phyloP scores from a whole-genome alignment of 1,140 invertebrate species.

The Neuroterus valhalla region DNA sequence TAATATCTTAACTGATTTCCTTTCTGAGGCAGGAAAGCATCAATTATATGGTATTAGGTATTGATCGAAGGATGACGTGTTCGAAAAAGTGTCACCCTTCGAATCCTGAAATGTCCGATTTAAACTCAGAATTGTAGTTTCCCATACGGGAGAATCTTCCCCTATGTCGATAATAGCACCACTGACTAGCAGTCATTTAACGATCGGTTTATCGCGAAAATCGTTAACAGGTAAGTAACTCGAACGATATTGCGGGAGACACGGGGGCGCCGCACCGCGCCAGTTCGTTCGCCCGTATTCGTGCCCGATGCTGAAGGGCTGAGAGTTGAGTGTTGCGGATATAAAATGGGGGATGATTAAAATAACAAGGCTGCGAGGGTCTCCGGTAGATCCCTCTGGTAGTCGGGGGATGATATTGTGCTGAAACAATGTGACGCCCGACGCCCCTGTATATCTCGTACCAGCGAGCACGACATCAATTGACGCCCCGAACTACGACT shows the following conservation, averaged over 20 bases:
- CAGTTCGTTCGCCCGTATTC: background rate
- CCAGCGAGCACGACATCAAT: conserved; percentile 35
- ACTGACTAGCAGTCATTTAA: conserved; percentile 55
- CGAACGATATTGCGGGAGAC: conserved; percentile 22
- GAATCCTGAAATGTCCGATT: too few relatives aligned
- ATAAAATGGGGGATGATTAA: conserved; percentile 72
- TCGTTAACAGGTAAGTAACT: conserved; percentile 40
- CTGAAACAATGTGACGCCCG: conserved; percentile 41
- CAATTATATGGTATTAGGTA: too few relatives aligned
- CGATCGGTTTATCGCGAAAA: conserved; percentile 55
- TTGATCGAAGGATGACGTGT: too few relatives aligned
- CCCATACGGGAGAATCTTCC: background rate
- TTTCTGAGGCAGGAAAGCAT: too few relatives aligned
- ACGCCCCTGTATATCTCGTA: conserved; percentile 37
- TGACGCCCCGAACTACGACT: conserved; percentile 31
- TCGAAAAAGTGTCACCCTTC: too few relatives aligned
- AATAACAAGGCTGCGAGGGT: conserved; percentile 68
- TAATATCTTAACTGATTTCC: too few relatives aligned
- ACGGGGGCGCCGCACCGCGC: conserved; percentile 45
- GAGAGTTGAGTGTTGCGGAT: conserved; percentile 59
- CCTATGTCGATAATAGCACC: conserved; percentile 40
- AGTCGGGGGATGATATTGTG: conserved; percentile 41
- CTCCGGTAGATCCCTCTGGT: conserved; percentile 38
- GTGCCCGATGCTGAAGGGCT: conserved; percentile 47
- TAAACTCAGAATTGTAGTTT: too few relatives aligned